Evolutionary conservation across 2,113 vertebrate genomes (phyloP).

Genomic region (Limnothrissa miodon): DNA sequence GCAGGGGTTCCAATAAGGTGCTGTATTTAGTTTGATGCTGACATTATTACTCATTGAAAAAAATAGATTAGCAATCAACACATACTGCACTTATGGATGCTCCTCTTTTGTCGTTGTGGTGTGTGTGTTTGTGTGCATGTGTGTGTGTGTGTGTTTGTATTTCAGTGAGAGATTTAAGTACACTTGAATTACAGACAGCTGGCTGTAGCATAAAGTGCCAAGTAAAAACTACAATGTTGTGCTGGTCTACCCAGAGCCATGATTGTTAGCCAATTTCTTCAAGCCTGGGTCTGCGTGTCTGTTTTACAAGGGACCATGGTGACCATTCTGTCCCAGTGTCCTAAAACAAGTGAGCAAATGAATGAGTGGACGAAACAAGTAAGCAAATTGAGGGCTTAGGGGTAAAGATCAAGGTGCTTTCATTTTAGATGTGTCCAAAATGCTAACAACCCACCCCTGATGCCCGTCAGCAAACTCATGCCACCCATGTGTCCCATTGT

Average conservation of each 20-base stretch:
- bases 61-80: not conserved
- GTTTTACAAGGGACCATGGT: not conserved
- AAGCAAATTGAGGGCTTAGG: not conserved
- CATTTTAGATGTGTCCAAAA: not conserved
- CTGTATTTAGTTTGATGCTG: not conserved
- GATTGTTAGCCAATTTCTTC: too few species aligned
- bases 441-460: not conserved
- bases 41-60: not conserved
- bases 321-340: not conserved
- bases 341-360: not conserved
- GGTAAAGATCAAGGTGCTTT: not conserved
- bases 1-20: too few species aligned
- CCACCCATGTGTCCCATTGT: not conserved
- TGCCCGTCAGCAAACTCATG: not conserved
- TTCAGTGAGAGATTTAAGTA: not conserved
- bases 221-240: not conserved
- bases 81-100: not conserved
- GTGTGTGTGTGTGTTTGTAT: not conserved
- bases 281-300: not conserved
- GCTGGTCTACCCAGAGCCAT: not conserved
- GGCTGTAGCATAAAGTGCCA: not conserved
- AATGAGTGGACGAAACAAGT: not conserved
- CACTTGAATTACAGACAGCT: not conserved
- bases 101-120: too few species aligned
- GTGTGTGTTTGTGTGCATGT: conserved; percentile 26